Conservation (phyloP, 2,888 invertebrate species). For the Cetonia aurata region DNA sequence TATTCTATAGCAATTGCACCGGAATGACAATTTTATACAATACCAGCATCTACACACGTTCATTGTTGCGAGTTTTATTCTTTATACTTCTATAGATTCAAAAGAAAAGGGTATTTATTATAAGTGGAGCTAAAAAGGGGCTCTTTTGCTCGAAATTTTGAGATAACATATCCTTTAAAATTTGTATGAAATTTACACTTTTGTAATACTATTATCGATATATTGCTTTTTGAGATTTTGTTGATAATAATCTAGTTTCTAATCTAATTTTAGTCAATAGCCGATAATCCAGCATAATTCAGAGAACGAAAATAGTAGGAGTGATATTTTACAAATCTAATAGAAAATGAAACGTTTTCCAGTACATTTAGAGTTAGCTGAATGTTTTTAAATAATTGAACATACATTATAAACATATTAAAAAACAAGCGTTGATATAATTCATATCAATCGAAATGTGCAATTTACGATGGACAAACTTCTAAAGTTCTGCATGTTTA, state of each 20-base stretch:
- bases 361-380: conserved; percentile 65
- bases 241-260: conserved; percentile 15
- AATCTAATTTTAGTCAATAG: conserved; percentile 11
- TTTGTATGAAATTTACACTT: too few relatives aligned
- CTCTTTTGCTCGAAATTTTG: too few relatives aligned
- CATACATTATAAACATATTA: conserved; percentile 67
- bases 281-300: conserved; percentile 12
- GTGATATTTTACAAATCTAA: conserved; percentile 40
- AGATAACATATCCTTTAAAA: too few relatives aligned
- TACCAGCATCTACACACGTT: too few relatives aligned
- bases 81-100: too few relatives aligned
- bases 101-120: too few relatives aligned
- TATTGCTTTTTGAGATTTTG: not conserved
- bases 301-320: conserved; percentile 23
- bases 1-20: too few relatives aligned
- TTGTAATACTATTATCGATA: too few relatives aligned
- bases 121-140: too few relatives aligned
- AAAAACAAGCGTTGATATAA: conserved; percentile 66
- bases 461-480: conserved; percentile 64
- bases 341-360: conserved; percentile 53
- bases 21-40: too few relatives aligned
- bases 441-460: conserved; percentile 68
- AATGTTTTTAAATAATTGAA: conserved; percentile 68
- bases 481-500: conserved; percentile 66
- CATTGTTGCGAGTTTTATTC: too few relatives aligned